These are phyloP conservation scores for Phainopepla nitens DNA, from an alignment of 2,113 vertebrate genomes.

Conservation along the genomic window DNA sequence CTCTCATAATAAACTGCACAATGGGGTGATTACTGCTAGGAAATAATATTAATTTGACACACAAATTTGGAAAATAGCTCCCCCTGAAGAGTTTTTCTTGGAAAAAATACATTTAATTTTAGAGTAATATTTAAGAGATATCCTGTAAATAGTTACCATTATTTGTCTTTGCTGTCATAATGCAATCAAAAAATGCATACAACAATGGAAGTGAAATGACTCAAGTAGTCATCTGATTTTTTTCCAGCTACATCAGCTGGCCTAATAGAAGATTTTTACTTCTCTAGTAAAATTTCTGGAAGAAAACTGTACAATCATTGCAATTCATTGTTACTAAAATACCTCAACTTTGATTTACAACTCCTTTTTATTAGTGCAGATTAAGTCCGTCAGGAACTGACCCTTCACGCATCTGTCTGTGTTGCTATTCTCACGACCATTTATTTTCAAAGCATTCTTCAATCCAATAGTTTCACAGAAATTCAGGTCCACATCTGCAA, in stretches of 20 bases:
- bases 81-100: background rate
- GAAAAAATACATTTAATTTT: background rate
- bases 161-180: background rate
- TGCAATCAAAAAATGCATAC: background rate
- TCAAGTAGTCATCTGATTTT: background rate
- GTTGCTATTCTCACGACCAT: background rate
- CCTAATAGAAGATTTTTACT: background rate
- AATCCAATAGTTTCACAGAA: background rate
- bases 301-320: background rate
- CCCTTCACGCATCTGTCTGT: background rate
- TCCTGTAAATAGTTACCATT: background rate
- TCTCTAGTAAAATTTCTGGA: background rate
- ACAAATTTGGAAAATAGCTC: background rate
- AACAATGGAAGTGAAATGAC: background rate
- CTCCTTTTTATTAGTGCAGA: background rate
- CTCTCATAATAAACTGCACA: background rate
- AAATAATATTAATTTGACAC: background rate
- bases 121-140: background rate
- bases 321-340: background rate
- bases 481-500: background rate
- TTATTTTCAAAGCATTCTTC: background rate
- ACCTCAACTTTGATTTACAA: background rate
- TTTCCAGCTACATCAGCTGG: background rate
- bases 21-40: background rate
- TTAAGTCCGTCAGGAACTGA: background rate